phyloP scores from a whole-genome alignment of 2,113 vertebrate genomes.

The Leiothrix lutea region DNA sequence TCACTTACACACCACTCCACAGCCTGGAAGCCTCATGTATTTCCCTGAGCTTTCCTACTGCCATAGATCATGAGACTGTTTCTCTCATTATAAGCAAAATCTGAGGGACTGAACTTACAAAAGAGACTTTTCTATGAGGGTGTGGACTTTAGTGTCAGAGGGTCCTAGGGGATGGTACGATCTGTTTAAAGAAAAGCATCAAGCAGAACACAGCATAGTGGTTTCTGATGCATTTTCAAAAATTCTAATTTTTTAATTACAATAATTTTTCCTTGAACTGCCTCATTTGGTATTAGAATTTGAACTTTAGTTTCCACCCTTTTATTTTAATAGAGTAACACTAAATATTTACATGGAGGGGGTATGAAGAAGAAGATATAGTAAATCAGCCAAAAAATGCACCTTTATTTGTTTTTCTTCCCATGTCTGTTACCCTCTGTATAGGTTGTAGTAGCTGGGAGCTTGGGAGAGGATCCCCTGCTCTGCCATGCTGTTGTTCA shows the following conservation, averaged over 20 bases:
- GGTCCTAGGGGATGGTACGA: neutral
- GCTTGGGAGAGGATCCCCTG: neutral
- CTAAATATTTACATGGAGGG: neutral
- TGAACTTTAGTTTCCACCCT: neutral
- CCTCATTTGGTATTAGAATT: neutral
- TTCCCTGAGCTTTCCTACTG: neutral
- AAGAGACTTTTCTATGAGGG: neutral
- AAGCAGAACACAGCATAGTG: neutral
- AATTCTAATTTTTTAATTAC: neutral
- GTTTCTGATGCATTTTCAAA: neutral
- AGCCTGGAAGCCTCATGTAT: neutral
- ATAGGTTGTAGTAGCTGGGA: neutral
- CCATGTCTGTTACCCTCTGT: neutral
- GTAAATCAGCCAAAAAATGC: neutral
- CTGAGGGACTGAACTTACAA: neutral
- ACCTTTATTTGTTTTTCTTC: neutral
- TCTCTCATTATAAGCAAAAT: neutral
- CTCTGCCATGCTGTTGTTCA: neutral
- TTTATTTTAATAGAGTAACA: neutral
- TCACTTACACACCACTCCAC: neutral
- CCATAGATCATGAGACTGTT: neutral
- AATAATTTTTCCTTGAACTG: neutral
- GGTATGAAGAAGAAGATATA: neutral
- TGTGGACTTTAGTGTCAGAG: neutral
- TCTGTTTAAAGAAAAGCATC: neutral